Evolutionary conservation across 2,888 invertebrate species (phyloP).

Genomic region (Ryuthela nishihirai): DNA sequence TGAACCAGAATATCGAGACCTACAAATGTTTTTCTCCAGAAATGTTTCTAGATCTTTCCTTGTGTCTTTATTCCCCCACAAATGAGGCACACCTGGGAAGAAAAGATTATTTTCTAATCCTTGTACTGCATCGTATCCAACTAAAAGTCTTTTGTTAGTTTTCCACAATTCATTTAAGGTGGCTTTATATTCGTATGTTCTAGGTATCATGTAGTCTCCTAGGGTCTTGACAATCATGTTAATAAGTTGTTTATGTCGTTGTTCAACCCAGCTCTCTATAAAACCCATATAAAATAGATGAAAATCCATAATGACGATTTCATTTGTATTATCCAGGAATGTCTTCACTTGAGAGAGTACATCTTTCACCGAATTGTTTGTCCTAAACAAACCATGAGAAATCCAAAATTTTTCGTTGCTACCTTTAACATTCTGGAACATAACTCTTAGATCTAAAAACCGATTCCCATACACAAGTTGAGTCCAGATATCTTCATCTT

Average conservation of each 20-base stretch:
- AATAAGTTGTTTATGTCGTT: constrained; percentile 58
- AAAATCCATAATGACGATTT: constrained; percentile 68
- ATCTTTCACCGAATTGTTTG: constrained; percentile 40
- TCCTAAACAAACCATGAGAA: constrained; percentile 43
- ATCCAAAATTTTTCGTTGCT: constrained; percentile 43
- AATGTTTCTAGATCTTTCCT: constrained; percentile 57
- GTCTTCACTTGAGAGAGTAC: constrained; percentile 61
- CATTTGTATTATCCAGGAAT: constrained; percentile 58
- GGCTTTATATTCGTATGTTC: constrained; percentile 55
- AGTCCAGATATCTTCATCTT: constrained; percentile 75
- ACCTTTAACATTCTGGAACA: constrained; percentile 30
- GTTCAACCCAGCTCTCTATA: constrained; percentile 24
- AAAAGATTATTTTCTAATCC: constrained; percentile 43
- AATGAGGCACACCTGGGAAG: constrained; percentile 28
- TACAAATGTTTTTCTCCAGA: constrained; percentile 48
- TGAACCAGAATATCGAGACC: constrained; percentile 9
- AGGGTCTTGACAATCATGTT: constrained; percentile 58
- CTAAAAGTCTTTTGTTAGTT: constrained; percentile 57
- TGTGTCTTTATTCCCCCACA: constrained; percentile 63
- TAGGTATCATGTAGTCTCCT: constrained; percentile 58
- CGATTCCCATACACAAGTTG: constrained; percentile 81
- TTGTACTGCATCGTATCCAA: constrained; percentile 59
- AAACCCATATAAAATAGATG: constrained; percentile 65
- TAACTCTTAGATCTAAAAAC: constrained; percentile 42
- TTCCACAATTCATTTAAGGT: constrained; percentile 60